phyloP scores from a whole-genome alignment of 2,797 vertebrate genomes.

The Otus scops region DNA sequence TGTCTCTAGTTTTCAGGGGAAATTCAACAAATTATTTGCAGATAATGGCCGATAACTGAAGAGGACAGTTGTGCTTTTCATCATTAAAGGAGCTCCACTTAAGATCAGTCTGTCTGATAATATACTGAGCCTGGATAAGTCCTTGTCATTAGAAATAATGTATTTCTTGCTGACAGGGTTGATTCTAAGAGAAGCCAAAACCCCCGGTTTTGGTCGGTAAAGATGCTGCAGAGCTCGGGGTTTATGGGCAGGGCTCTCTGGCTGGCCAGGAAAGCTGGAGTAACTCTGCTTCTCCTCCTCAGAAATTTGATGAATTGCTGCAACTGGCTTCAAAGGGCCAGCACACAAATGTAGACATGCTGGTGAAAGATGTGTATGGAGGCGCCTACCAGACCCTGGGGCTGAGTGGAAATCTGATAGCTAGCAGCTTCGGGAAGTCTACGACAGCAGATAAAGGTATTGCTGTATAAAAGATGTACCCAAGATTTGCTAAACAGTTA shows the following conservation, averaged over 20 bases:
- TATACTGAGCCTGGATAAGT: neutral
- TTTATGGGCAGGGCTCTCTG: neutral
- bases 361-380: constrained; percentile 96
- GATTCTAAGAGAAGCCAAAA: neutral
- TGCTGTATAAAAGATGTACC: neutral
- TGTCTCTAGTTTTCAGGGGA: neutral
- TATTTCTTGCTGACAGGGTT: neutral
- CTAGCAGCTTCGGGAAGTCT: constrained; percentile 97
- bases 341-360: constrained; percentile 95
- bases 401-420: constrained; percentile 93
- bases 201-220: neutral
- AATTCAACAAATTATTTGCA: neutral
- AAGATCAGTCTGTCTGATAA: neutral
- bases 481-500: neutral
- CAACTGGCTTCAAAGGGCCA: constrained; percentile 93
- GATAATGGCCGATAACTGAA: neutral
- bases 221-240: neutral
- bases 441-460: constrained; percentile 92
- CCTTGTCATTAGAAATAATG: neutral
- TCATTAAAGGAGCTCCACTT: neutral
- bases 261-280: neutral
- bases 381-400: constrained; percentile 91
- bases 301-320: constrained; percentile 96
- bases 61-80: neutral
- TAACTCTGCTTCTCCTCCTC: neutral